Evolutionary conservation across 1,140 invertebrate genomes (phyloP), one percentile per base, ranked within the genome.

Genomic region (Drosophila ficusphila): DNA sequence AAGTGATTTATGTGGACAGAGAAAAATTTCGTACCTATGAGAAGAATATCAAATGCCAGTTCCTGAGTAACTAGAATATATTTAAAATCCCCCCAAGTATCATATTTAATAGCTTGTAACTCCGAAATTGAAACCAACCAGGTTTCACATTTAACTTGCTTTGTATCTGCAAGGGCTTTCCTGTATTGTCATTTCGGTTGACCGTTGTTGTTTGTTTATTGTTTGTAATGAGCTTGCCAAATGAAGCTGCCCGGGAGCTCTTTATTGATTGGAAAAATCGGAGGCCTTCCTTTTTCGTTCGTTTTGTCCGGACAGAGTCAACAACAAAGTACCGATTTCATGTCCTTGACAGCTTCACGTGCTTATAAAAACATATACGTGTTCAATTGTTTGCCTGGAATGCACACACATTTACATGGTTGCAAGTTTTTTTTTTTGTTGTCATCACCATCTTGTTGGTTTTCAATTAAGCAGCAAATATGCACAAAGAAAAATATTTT

Each of bases 141-240:
- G n/a, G n/a, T 41, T 39, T 42, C 14, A 16, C n/a, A 21, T 23
- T 48, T 31, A 23, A 38, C 39, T 41, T 33, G 11, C 48, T 18
- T 23, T 4, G 23, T 57, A n/a, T 27, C 27, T 19, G n/a, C 7
- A n/a, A 7, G 25, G 14, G 4, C 11, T 25, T 51, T 39, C 11
- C 1, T 23, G n/a, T 18, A 25, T 52, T 51, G 21, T 39, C n/a
- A 5, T n/a, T 46, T 16, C 18, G 46, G 4, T 9, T 29, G 21
- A 18, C n/a, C 16, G 6, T 6, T 11, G 23, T 33, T 49, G 27
- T 33, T 65, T 65, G 58, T 38, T 58, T 49, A 49, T 71, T 57
- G 44, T 71, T 49, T 70, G 65, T 58, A 70, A 71, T 58, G 52
- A 70, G 68, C 65, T 58, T 70, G 44, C 42, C 31, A 23, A 58